Conservation (phyloP, 2,797 vertebrate genomes). For the Manis javanica region DNA sequence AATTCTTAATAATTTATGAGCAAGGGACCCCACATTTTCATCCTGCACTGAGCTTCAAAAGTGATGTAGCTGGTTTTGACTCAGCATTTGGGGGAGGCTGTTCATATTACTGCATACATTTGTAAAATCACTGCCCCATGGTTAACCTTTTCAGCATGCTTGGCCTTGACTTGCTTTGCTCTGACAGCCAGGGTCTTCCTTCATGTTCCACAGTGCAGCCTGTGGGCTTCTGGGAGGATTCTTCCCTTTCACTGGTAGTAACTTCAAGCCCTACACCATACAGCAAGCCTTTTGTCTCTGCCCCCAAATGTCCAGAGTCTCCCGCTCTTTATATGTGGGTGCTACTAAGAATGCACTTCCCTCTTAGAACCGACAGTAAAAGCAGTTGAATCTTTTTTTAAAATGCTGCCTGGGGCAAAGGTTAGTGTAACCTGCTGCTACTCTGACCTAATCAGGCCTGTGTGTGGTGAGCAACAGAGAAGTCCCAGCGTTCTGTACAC, state of each 20-base stretch:
- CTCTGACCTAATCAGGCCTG: background rate
- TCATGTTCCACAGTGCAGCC: background rate
- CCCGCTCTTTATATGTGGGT: background rate
- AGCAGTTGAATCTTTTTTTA: background rate
- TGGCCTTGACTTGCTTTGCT: background rate
- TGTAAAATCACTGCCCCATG: background rate
- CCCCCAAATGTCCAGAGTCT: background rate
- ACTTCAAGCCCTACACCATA: background rate
- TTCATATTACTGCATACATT: background rate
- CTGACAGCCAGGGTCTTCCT: background rate
- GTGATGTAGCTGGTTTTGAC: background rate
- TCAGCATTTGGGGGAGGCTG: background rate
- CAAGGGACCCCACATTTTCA: background rate
- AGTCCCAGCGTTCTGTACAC: no score
- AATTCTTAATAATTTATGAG: slow-evolving; percentile 22
- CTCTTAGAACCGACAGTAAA: background rate
- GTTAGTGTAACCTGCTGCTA: background rate
- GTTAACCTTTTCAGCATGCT: background rate
- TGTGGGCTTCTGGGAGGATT: background rate
- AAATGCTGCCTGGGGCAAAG: background rate
- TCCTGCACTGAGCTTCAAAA: background rate
- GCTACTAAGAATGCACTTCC: background rate
- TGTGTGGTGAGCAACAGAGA: background rate
- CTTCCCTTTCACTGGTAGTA: background rate
- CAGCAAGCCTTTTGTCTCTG: background rate